Evolutionary conservation across 2,797 vertebrate genomes (phyloP).

Genomic region (Orestias chungarensis): DNA sequence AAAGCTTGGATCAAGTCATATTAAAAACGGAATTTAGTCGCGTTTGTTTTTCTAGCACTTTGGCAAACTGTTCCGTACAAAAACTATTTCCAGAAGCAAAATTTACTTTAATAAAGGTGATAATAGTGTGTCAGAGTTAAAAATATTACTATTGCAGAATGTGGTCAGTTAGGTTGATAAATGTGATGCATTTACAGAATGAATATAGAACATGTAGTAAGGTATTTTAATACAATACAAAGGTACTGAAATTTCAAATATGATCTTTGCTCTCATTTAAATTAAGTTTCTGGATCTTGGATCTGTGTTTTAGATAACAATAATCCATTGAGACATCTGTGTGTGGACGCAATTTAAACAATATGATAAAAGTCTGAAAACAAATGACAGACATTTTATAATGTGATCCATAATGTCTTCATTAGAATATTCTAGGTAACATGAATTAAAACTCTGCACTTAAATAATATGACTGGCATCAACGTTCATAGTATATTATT

Average conservation of each 20-base stretch:
- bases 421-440: not conserved
- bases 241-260: too few species aligned
- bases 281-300: too few species aligned
- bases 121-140: not conserved
- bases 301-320: too few species aligned
- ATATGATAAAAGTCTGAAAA: not conserved
- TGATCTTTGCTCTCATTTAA: too few species aligned
- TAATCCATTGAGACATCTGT: not conserved
- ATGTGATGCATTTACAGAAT: not conserved
- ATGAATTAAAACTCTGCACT: not conserved
- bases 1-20: too few species aligned
- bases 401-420: not conserved
- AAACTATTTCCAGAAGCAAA: not conserved
- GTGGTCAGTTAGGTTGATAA: not conserved
- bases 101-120: not conserved
- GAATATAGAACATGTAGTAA: not conserved
- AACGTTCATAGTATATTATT: not conserved
- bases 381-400: not conserved
- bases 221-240: too few species aligned
- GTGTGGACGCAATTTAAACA: not conserved
- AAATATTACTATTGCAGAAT: not conserved
- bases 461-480: not conserved
- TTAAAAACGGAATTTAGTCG: not conserved
- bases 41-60: not conserved
- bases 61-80: not conserved